phyloP scores from a whole-genome alignment of 2,797 vertebrate genomes.

The Prunella strophiata region DNA sequence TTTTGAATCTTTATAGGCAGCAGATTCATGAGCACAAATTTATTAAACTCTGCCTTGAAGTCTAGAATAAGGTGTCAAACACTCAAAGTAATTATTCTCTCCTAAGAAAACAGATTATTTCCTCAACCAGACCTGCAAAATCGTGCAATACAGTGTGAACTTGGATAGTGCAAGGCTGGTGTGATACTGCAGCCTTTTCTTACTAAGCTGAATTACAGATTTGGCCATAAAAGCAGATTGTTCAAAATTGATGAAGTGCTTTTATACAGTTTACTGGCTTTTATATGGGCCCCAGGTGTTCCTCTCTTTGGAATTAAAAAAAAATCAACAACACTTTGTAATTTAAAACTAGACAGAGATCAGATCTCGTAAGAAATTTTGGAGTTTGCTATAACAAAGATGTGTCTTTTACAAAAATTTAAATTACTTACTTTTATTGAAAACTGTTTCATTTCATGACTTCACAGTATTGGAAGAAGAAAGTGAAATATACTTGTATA shows the following conservation, averaged over 20 bases:
- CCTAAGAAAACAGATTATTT: conserved; percentile 6
- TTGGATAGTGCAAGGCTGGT: background rate
- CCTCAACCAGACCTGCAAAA: background rate
- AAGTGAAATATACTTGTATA: background rate
- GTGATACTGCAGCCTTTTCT: background rate
- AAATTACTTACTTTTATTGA: background rate
- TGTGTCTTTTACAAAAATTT: background rate
- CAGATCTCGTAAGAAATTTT: background rate
- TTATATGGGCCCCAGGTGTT: background rate
- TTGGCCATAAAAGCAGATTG: background rate
- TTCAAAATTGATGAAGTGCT: background rate
- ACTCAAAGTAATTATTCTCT: background rate
- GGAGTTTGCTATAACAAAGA: background rate
- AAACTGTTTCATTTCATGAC: background rate
- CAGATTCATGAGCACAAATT: background rate
- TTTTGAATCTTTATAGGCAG: background rate
- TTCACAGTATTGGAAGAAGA: background rate
- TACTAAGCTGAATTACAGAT: background rate
- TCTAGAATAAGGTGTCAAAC: background rate
- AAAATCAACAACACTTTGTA: background rate
- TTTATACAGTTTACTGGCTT: background rate
- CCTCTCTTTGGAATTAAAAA: background rate
- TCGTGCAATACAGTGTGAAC: background rate
- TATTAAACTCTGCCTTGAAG: background rate
- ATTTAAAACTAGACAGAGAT: background rate